phyloP scores from a whole-genome alignment of 2,113 vertebrate genomes.

The Embiotoca jacksoni region DNA sequence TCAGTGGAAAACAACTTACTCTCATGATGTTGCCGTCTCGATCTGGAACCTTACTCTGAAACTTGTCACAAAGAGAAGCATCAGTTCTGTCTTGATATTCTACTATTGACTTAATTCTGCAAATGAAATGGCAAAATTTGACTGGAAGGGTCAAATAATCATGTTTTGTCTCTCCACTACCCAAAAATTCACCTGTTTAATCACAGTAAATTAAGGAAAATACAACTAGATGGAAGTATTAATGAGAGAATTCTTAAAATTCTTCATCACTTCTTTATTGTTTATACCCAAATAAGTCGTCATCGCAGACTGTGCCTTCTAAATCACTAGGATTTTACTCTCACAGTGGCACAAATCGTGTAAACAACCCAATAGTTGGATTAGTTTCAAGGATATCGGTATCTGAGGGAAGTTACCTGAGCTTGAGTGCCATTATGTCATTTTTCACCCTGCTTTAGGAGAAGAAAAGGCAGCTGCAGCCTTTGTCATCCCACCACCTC shows the following conservation, averaged over 20 bases:
- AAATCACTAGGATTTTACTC: slow-evolving; percentile 43
- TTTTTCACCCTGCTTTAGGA: slow-evolving; percentile 66
- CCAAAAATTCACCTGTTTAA: background rate
- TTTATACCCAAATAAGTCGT: background rate
- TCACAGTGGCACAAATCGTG: slow-evolving; percentile 22
- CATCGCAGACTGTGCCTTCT: background rate
- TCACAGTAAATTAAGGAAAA: slow-evolving; percentile 1
- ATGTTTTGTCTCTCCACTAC: too few relatives aligned
- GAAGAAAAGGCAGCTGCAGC: slow-evolving; percentile 77
- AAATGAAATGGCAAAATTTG: background rate
- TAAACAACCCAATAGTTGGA: slow-evolving; percentile 56
- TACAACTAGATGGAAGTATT: background rate
- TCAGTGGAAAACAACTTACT: slow-evolving; percentile 53
- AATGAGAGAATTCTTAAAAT: background rate
- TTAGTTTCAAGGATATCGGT: slow-evolving; percentile 77
- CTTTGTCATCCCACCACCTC: slow-evolving; percentile 65
- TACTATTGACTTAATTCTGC: background rate
- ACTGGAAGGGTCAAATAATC: background rate
- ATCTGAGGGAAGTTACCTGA: slow-evolving; percentile 75
- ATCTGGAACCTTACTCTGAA: slow-evolving; percentile 21
- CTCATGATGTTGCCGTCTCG: slow-evolving; percentile 27
- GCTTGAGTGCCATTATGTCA: slow-evolving; percentile 71
- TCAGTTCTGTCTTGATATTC: background rate
- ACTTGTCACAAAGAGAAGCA: background rate
- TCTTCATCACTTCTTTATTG: background rate